These are phyloP conservation scores for Reticulitermes lucifugus DNA, from an alignment of 2,888 invertebrate species.

Conservation along the genomic window DNA sequence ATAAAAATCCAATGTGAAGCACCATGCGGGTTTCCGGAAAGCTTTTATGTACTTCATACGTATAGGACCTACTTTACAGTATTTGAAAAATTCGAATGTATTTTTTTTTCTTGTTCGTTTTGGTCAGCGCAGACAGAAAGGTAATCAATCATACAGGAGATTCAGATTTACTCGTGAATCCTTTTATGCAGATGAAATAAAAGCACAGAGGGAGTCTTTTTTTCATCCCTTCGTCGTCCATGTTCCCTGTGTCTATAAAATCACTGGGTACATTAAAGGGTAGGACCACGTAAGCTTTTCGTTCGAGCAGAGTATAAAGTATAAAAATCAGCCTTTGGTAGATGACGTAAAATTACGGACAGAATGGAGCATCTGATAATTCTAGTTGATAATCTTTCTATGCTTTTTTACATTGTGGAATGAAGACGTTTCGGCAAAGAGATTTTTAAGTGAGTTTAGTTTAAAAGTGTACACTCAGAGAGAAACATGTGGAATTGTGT, in stretches of 20 bases:
- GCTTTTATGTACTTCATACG: conserved; percentile 31
- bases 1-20: conserved; percentile 36
- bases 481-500: too few species aligned
- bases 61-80: conserved; percentile 40
- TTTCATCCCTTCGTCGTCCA: conserved; percentile 27
- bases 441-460: too few species aligned
- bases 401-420: not conserved
- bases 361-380: not conserved
- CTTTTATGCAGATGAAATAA: conserved; percentile 45
- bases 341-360: conserved; percentile 23
- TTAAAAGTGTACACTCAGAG: too few species aligned
- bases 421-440: not conserved
- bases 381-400: not conserved
- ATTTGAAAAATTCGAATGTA: conserved; percentile 42
- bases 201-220: conserved; percentile 40
- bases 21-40: conserved; percentile 37
- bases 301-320: conserved; percentile 31
- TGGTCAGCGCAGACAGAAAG: conserved; percentile 41
- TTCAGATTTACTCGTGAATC: conserved; percentile 40
- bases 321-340: conserved; percentile 37
- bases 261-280: conserved; percentile 39
- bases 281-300: conserved; percentile 36
- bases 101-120: conserved; percentile 34
- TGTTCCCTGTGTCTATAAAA: conserved; percentile 40
- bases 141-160: conserved; percentile 45